A percentile compares a stretch with the other conserved stretches of the same genome.
Evolutionary conservation across 2,113 vertebrate genomes (phyloP).

Genomic region (Clupea harengus): DNA sequence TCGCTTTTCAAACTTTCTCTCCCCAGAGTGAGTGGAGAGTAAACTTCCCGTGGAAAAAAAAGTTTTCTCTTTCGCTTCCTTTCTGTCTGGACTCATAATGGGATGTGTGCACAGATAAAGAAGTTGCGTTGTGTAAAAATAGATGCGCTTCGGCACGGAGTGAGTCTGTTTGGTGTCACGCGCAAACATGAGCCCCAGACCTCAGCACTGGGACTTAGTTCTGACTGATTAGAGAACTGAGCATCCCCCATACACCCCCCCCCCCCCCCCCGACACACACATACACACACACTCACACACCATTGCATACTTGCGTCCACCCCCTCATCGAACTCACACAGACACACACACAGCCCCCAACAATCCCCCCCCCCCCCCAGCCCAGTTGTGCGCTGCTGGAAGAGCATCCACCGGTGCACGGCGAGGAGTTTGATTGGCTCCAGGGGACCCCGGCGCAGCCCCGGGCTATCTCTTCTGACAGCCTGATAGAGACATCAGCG

Average conservation of each 20-base stretch:
- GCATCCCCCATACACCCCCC: conserved; percentile 49
- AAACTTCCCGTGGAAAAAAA: conserved; percentile 19
- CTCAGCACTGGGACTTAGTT: conserved; percentile 61
- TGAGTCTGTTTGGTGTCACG: conserved; percentile 45
- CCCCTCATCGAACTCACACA: conserved; percentile 56
- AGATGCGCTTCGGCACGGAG: conserved; percentile 2
- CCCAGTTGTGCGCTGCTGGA: conserved; percentile 71
- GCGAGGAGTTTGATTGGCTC: conserved; percentile 79
- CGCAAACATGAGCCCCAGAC: conserved; percentile 51
- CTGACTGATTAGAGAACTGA: conserved; percentile 56
- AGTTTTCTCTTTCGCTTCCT: not conserved
- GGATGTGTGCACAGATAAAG: conserved; percentile 25
- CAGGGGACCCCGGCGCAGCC: conserved; percentile 72
- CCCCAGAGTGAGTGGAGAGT: not conserved
- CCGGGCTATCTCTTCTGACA: conserved; percentile 80
- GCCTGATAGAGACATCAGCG: conserved; percentile 81
- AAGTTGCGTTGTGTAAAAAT: conserved; percentile 49
- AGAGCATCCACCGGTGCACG: conserved; percentile 75
- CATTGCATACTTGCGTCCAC: conserved; percentile 19
- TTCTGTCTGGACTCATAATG: not conserved
- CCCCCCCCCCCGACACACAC: conserved; percentile 24
- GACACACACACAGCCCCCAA: conserved; percentile 44
- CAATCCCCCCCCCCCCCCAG: conserved; percentile 37
- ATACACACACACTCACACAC: conserved; percentile 12
- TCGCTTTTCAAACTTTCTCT: not conserved